Evolutionary conservation across 2,113 vertebrate species (phyloP).

Genomic region (Cephalopterus ornatus): DNA sequence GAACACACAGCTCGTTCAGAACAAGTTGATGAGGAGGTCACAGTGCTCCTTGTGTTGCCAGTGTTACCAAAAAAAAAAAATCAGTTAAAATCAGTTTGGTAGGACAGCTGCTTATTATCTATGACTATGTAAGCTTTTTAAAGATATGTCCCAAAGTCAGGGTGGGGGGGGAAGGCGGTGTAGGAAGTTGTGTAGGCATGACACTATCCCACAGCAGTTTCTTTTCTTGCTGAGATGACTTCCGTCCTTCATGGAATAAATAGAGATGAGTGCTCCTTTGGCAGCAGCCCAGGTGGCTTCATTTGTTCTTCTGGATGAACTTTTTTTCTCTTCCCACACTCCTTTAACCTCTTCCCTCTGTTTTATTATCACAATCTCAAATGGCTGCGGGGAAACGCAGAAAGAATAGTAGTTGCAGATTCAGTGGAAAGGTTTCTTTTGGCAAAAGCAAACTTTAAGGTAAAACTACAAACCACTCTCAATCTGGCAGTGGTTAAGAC

Average conservation of each 20-base stretch:
- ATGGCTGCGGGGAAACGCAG: background rate
- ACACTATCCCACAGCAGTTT: constrained; percentile 36
- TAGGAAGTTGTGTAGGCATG: constrained; percentile 39
- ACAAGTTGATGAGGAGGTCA: background rate
- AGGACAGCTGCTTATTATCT: background rate
- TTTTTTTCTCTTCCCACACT: constrained; percentile 62
- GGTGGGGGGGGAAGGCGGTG: background rate
- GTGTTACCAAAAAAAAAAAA: background rate
- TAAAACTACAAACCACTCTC: background rate
- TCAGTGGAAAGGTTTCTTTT: constrained; percentile 22
- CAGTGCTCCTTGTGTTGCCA: background rate
- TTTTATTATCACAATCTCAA: constrained; percentile 8
- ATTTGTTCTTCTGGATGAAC: constrained; percentile 53
- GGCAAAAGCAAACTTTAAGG: background rate
- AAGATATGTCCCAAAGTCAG: background rate
- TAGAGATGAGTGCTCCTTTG: constrained; percentile 58
- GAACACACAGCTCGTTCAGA: background rate
- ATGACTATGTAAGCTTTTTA: background rate
- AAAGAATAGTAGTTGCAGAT: background rate
- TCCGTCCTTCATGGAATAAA: constrained; percentile 53
- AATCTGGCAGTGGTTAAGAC: constrained; percentile 10
- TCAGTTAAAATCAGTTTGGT: background rate
- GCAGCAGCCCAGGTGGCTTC: constrained; percentile 52
- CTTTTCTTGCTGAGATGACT: constrained; percentile 49
- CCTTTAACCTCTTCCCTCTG: constrained; percentile 49